Evolutionary conservation across 1,140 invertebrate species (phyloP).

Genomic region (Solenopsis invicta): DNA sequence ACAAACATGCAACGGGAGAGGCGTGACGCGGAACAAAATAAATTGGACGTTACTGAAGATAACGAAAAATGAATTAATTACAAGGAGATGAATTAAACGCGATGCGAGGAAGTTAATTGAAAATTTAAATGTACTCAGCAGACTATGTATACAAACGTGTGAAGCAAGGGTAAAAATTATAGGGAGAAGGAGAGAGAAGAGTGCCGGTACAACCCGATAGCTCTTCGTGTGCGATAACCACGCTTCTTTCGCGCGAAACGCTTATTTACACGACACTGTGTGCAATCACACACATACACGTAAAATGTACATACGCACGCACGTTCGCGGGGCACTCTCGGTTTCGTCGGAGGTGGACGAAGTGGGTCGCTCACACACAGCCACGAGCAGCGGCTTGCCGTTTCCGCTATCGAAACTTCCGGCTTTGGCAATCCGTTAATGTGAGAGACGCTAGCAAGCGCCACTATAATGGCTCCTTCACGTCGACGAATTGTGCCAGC

Average conservation of each 20-base stretch:
- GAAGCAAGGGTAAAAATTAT: not conserved
- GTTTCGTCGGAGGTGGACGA: conserved; percentile 80
- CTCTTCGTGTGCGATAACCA: conserved; percentile 63
- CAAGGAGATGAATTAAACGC: not conserved
- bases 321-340: conserved; percentile 77
- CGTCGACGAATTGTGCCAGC: conserved; percentile 3
- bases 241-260: conserved; percentile 63
- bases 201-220: conserved; percentile 28
- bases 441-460: conserved; percentile 27
- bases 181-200: not conserved
- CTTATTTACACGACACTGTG: conserved; percentile 26
- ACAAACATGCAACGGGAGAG: not conserved
- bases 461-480: conserved; percentile 38
- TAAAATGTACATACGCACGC: not conserved
- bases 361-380: conserved; percentile 80
- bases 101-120: not conserved
- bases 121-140: not conserved
- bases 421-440: conserved; percentile 76
- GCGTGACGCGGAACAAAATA: not conserved
- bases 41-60: not conserved
- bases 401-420: conserved; percentile 85
- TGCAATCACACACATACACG: not conserved
- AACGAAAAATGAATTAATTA: not conserved
- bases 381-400: conserved; percentile 65
- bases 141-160: not conserved